Conservation (phyloP, 2,888 invertebrate genomes). For the Didymodactylos carnosus region DNA sequence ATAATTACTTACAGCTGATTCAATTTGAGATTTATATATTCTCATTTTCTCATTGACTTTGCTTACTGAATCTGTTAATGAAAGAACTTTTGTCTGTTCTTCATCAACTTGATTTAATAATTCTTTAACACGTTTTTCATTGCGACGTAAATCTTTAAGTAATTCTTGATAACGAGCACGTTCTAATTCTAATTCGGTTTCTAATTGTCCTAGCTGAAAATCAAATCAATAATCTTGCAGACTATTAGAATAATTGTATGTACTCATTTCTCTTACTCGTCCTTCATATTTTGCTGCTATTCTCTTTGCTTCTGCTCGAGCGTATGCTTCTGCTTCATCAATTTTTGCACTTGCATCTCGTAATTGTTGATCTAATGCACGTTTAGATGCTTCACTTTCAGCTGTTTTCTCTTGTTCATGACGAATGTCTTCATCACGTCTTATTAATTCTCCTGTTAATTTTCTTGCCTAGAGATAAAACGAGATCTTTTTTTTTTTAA, state of each 20-base stretch:
- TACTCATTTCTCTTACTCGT: slow-evolving; percentile 9
- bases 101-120: slow-evolving; percentile 9
- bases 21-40: slow-evolving; percentile 14
- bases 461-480: slow-evolving; percentile 4
- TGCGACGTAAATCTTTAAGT: slow-evolving; percentile 10
- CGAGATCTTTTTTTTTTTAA: too few relatives aligned
- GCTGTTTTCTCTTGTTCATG: slow-evolving; percentile 9
- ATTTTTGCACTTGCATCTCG: slow-evolving; percentile 3
- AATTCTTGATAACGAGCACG: slow-evolving; percentile 13
- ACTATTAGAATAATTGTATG: neutral
- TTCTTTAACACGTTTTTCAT: slow-evolving; percentile 12
- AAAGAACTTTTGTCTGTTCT: slow-evolving; percentile 12
- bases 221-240: neutral
- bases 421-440: slow-evolving; percentile 11
- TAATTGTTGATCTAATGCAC: slow-evolving; percentile 10
- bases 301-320: slow-evolving; percentile 13
- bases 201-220: slow-evolving; percentile 6
- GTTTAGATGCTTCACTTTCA: slow-evolving; percentile 8
- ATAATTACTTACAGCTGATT: neutral
- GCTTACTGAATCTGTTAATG: slow-evolving; percentile 12
- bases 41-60: slow-evolving; percentile 13
- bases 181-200: slow-evolving; percentile 12
- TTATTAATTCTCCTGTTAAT: neutral
- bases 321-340: slow-evolving; percentile 14
- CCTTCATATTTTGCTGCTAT: slow-evolving; percentile 7